A percentile compares a stretch with the other conserved stretches of the same genome.
These are phyloP conservation scores for Cynodonichthys magdalenae DNA, from an alignment of 2,797 vertebrate species.

Conservation along the genomic window DNA sequence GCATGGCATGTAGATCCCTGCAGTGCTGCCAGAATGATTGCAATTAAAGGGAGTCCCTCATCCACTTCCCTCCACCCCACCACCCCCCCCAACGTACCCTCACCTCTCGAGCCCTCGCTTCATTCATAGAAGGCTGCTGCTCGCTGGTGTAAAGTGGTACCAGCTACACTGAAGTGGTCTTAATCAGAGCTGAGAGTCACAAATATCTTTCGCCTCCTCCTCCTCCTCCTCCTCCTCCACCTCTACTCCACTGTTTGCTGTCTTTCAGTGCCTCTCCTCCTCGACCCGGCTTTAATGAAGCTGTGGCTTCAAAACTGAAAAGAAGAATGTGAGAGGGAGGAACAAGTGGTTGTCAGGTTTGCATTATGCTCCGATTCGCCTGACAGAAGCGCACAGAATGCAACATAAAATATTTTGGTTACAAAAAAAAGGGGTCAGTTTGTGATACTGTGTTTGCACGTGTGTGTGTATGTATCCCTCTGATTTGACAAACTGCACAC, in stretches of 20 bases:
- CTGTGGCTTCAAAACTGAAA: conserved; percentile 1
- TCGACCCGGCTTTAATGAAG: conserved; percentile 4
- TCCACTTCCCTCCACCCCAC: conserved; percentile 34
- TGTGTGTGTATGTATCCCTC: background rate
- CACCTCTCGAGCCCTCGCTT: conserved; percentile 22
- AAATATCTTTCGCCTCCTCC: conserved; percentile 42
- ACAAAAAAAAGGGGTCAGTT: background rate
- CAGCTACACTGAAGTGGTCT: conserved; percentile 71
- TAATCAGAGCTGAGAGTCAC: conserved; percentile 74
- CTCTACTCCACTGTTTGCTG: conserved; percentile 26
- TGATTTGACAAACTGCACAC: conserved; percentile 1
- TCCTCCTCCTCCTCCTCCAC: conserved; percentile 41
- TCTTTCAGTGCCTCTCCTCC: conserved; percentile 25
- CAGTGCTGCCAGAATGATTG: conserved; percentile 80
- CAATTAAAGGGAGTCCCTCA: conserved; percentile 82
- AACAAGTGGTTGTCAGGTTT: conserved; percentile 23
- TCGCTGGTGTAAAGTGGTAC: conserved; percentile 56
- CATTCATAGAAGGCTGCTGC: conserved; percentile 38
- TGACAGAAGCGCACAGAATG: conserved; percentile 12
- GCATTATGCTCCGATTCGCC: conserved; percentile 29
- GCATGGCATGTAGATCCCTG: conserved; percentile 71
- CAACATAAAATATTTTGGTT: background rate
- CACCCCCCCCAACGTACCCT: conserved; percentile 26
- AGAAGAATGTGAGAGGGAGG: conserved; percentile 9
- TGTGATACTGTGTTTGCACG: background rate